phyloP scores from a whole-genome alignment of 2,888 invertebrate genomes.

The Diarsia mendica region DNA sequence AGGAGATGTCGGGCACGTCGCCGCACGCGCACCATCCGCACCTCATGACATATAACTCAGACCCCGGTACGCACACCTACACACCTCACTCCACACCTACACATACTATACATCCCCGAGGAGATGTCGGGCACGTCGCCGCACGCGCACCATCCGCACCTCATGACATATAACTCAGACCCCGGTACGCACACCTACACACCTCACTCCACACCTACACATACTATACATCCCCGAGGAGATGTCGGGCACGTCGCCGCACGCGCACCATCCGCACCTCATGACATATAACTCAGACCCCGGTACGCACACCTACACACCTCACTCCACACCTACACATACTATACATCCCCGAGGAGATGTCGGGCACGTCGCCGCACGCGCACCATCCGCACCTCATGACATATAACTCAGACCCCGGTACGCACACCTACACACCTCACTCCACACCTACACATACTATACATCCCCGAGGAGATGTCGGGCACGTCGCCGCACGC shows the following conservation, averaged over 20 bases:
- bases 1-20: no score
- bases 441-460: no score
- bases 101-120: no score
- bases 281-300: conserved; percentile 86
- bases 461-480: no score
- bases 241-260: no score
- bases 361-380: no score
- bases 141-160: conserved; percentile 70
- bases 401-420: conserved; percentile 86
- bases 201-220: no score
- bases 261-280: conserved; percentile 73
- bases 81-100: no score
- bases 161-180: conserved; percentile 85
- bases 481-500: neutral
- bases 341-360: no score
- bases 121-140: no score
- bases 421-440: conserved; percentile 65
- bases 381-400: conserved; percentile 75
- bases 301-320: conserved; percentile 69
- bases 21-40: conserved; percentile 67
- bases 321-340: no score
- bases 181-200: conserved; percentile 75
- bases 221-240: no score
- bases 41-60: conserved; percentile 85
- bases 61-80: conserved; percentile 78